These are phyloP conservation scores for Chloropsis cyanopogon DNA, from an alignment of 2,113 vertebrate genomes.

Conservation along the genomic window DNA sequence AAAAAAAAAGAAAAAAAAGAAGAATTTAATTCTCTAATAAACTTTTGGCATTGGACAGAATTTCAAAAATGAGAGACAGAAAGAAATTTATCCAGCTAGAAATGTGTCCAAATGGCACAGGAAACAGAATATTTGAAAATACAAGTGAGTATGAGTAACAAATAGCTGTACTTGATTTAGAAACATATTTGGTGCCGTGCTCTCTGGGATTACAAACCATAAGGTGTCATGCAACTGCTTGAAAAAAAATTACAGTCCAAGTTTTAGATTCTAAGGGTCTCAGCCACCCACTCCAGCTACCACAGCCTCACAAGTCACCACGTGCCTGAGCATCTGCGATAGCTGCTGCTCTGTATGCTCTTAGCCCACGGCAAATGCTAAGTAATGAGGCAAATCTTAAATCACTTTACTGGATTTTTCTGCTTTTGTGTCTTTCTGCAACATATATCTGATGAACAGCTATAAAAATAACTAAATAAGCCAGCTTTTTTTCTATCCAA, in stretches of 20 bases:
- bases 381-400: constrained; percentile 27
- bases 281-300: not conserved
- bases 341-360: not conserved
- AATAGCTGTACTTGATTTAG: not conserved
- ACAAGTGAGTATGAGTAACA: constrained; percentile 1
- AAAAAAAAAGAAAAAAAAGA: not conserved
- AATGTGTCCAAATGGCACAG: constrained; percentile 25
- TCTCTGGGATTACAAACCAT: not conserved
- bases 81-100: constrained; percentile 35
- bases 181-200: not conserved
- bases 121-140: constrained; percentile 40
- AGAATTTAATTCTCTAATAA: constrained; percentile 65
- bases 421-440: constrained; percentile 30
- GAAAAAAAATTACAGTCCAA: not conserved
- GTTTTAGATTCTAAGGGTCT: constrained; percentile 4
- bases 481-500: not conserved
- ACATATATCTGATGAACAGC: not conserved
- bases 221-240: not conserved
- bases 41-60: constrained; percentile 53
- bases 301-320: constrained; percentile 35
- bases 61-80: constrained; percentile 37
- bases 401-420: constrained; percentile 25
- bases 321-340: not conserved
- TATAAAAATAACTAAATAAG: not conserved
- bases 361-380: constrained; percentile 30